A percentile compares a stretch with the other conserved stretches of the same genome.
phyloP scores from a whole-genome alignment of 2,797 vertebrate genomes.

The Cygnus olor region DNA sequence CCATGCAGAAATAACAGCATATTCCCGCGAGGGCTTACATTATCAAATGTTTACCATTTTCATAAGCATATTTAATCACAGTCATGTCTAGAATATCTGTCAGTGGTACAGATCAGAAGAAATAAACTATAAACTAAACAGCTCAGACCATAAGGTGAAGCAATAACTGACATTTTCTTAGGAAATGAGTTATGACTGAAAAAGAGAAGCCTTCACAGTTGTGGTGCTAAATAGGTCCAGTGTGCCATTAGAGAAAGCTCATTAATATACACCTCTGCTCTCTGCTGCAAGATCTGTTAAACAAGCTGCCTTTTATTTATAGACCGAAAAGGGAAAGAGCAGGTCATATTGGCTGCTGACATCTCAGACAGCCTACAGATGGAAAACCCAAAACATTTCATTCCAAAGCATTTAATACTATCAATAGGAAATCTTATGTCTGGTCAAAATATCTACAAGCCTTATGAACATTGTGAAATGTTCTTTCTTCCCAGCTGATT shows the following conservation, averaged over 20 bases:
- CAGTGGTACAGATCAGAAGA: constrained; percentile 81
- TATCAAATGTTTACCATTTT: constrained; percentile 64
- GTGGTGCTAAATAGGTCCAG: constrained; percentile 82
- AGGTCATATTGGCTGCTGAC: constrained; percentile 79
- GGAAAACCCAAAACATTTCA: constrained; percentile 76
- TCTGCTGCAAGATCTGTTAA: constrained; percentile 74
- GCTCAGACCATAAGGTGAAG: constrained; percentile 69
- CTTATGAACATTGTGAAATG: constrained; percentile 57
- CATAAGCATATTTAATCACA: constrained; percentile 61
- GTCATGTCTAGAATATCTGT: constrained; percentile 79
- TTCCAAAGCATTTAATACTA: constrained; percentile 69
- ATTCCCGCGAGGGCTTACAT: constrained; percentile 47
- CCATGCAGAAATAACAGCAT: constrained; percentile 19
- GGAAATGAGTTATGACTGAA: constrained; percentile 90
- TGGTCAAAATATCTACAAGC: constrained; percentile 69
- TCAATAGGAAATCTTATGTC: constrained; percentile 73
- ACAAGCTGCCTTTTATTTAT: constrained; percentile 85
- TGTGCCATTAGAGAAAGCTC: constrained; percentile 82
- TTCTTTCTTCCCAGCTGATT: constrained; percentile 59
- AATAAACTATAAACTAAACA: constrained; percentile 80
- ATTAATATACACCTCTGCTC: constrained; percentile 82
- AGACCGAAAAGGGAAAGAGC: constrained; percentile 70
- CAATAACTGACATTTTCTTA: constrained; percentile 81
- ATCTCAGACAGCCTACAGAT: constrained; percentile 80
- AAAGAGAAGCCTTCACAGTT: constrained; percentile 79